Evolutionary conservation across 1,140 invertebrate genomes (phyloP).

Genomic region (Diuraphis noxia): DNA sequence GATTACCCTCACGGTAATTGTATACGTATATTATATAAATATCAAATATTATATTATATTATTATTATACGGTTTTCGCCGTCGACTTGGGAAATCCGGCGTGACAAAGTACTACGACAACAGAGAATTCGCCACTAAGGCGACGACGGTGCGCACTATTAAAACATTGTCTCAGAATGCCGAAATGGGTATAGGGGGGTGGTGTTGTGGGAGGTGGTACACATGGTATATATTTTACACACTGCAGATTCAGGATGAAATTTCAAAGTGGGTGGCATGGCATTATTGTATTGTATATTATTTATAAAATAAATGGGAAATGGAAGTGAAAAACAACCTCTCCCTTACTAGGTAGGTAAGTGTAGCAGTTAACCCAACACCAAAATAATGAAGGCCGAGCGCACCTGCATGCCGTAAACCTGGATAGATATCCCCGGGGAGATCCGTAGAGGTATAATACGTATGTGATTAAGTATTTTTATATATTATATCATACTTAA

Average conservation of each 20-base stretch:
- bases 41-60: neutral
- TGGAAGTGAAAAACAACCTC: neutral
- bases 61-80: neutral
- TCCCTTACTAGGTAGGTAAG: no score
- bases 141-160: neutral
- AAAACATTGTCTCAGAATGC: neutral
- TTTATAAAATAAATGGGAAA: neutral
- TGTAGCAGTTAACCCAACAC: neutral
- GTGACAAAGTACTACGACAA: neutral
- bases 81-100: neutral
- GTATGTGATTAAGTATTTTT: neutral
- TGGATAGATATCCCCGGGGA: neutral
- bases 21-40: neutral
- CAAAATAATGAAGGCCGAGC: neutral
- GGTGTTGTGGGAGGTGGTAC: neutral
- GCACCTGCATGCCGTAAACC: neutral
- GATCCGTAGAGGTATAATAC: no score
- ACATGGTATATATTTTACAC: neutral
- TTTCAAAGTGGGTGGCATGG: neutral
- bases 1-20: neutral
- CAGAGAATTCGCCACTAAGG: neutral
- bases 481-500: neutral
- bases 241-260: neutral
- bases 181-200: no score
- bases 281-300: neutral